phyloP scores from a whole-genome alignment of 2,888 invertebrate genomes.

The Xiphydria camelus region DNA sequence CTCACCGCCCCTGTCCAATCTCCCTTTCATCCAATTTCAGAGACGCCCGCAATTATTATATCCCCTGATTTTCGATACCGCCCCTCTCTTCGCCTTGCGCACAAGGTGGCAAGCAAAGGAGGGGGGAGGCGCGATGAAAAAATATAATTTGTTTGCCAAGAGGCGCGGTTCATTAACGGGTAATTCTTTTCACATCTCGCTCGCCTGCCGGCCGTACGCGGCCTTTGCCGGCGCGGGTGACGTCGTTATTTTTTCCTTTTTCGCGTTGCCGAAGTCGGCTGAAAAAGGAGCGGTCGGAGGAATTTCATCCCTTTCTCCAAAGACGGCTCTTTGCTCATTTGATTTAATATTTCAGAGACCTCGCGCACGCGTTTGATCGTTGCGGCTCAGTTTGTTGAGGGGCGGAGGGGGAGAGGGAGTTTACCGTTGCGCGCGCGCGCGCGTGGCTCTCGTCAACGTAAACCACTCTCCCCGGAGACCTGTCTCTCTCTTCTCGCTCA shows the following conservation, averaged over 20 bases:
- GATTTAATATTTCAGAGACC: slow-evolving; percentile 5
- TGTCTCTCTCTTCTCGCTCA: too few relatives aligned
- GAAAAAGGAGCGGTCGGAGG: background rate
- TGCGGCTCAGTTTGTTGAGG: background rate
- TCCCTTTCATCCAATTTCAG: too few relatives aligned
- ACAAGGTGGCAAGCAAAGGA: too few relatives aligned
- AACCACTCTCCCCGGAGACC: slow-evolving; percentile 14
- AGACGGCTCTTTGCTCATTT: background rate
- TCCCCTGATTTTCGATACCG: too few relatives aligned
- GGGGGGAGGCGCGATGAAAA: too few relatives aligned
- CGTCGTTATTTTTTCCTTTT: background rate
- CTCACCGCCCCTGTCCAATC: too few relatives aligned
- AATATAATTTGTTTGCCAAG: too few relatives aligned
- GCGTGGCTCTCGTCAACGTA: slow-evolving; percentile 5
- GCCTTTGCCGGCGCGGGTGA: too few relatives aligned
- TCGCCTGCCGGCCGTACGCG: background rate
- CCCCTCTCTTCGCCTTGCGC: too few relatives aligned
- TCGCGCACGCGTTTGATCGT: background rate
- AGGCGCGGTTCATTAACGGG: too few relatives aligned
- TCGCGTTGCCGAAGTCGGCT: background rate
- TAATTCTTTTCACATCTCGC: background rate
- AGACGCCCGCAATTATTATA: too few relatives aligned
- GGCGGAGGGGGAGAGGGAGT: too few relatives aligned
- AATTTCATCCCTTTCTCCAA: background rate
- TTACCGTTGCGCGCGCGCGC: background rate